Percentiles rank a stretch among this genome's conserved stretches.
These are phyloP conservation scores for Nezara viridula DNA, from an alignment of 2,888 invertebrate genomes.

Conservation along the genomic window DNA sequence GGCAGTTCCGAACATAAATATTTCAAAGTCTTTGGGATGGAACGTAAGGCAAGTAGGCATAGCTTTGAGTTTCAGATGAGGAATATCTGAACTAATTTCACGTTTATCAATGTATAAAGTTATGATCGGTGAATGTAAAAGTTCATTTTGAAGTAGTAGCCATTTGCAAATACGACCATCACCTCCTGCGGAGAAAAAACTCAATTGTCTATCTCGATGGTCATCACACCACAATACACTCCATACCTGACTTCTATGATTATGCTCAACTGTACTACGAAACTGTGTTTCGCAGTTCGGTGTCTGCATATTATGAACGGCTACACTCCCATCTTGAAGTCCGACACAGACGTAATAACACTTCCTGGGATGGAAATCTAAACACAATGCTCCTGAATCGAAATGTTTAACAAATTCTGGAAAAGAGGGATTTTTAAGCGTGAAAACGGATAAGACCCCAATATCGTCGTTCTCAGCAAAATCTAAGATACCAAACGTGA, in stretches of 20 bases:
- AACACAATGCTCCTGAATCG: constrained; percentile 88
- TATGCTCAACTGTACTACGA: constrained; percentile 83
- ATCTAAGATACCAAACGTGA: constrained; percentile 91
- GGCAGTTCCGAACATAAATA: constrained; percentile 93
- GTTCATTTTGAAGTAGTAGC: constrained; percentile 85
- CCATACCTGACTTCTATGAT: constrained; percentile 92
- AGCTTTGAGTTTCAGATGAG: constrained; percentile 30
- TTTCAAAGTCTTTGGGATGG: constrained; percentile 83
- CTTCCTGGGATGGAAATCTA: constrained; percentile 86
- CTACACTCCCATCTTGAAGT: constrained; percentile 88
- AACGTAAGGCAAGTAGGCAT: constrained; percentile 76
- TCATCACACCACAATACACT: constrained; percentile 92
- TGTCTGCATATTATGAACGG: constrained; percentile 82
- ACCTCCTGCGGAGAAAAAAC: constrained; percentile 91
- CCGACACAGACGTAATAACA: constrained; percentile 88
- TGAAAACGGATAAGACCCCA: constrained; percentile 89
- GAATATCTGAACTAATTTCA: background rate
- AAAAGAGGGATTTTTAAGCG: constrained; percentile 93
- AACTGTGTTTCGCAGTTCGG: constrained; percentile 70
- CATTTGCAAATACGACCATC: constrained; percentile 93
- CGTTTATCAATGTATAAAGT: constrained; percentile 72
- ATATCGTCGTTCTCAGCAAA: constrained; percentile 84
- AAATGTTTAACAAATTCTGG: constrained; percentile 90
- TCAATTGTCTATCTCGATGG: constrained; percentile 90
- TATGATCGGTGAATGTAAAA: constrained; percentile 84